Percentiles rank a stretch among this genome's conserved stretches.
These are phyloP conservation scores for Orthonyx spaldingii DNA, from an alignment of 2,113 vertebrate species.

Conservation along the genomic window DNA sequence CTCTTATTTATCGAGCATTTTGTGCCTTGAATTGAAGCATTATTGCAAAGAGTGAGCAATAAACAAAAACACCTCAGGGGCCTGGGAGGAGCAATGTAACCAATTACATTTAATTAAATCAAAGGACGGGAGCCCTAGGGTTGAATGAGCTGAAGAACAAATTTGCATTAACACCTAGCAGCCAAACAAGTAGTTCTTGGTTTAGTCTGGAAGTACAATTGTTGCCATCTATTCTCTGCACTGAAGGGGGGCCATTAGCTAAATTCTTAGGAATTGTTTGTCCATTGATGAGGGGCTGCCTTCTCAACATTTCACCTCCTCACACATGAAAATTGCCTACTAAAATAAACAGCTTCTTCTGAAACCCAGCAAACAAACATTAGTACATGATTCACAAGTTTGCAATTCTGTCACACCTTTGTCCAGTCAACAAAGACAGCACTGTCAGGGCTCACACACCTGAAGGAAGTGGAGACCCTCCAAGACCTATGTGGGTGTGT, in stretches of 20 bases:
- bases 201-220: slow-evolving; percentile 76
- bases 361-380: slow-evolving; percentile 73
- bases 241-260: slow-evolving; percentile 85
- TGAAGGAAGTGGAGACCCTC: not conserved
- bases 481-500: not conserved
- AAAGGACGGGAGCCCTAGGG: slow-evolving; percentile 85
- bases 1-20: slow-evolving; percentile 78
- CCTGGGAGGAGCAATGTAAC: slow-evolving; percentile 83
- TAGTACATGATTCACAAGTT: slow-evolving; percentile 44
- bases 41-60: slow-evolving; percentile 79
- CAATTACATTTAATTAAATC: slow-evolving; percentile 98
- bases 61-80: slow-evolving; percentile 86
- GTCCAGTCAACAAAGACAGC: slow-evolving; percentile 16
- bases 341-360: slow-evolving; percentile 78
- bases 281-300: slow-evolving; percentile 75
- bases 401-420: slow-evolving; percentile 55
- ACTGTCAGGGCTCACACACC: slow-evolving; percentile 1
- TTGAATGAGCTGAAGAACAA: slow-evolving; percentile 80
- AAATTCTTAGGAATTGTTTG: slow-evolving; percentile 82
- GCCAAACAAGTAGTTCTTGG: slow-evolving; percentile 76
- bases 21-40: slow-evolving; percentile 81
- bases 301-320: slow-evolving; percentile 74
- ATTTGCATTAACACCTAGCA: slow-evolving; percentile 87
- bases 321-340: slow-evolving; percentile 72
- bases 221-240: slow-evolving; percentile 77